A percentile compares a stretch with the other conserved stretches of the same genome.
Conservation (phyloP, 2,888 invertebrate genomes). For the Ectropis crepuscularia region DNA sequence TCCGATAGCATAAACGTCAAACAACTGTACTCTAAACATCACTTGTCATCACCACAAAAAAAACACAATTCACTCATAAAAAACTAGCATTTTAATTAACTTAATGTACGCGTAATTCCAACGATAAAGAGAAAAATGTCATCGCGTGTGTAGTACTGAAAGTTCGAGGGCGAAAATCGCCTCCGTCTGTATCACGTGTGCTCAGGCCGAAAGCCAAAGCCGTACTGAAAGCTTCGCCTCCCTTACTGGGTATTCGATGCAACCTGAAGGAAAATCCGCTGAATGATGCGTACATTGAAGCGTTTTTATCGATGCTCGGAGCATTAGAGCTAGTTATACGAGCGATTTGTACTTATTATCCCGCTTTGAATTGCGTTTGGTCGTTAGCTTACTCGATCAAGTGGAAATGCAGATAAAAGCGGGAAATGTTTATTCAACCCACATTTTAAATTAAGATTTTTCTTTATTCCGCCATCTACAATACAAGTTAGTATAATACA, state of each 20-base stretch:
- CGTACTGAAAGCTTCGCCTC: conserved; percentile 58
- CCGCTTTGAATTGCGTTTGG: conserved; percentile 13
- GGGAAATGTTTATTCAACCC: conserved; percentile 10
- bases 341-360: conserved; percentile 19
- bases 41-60: conserved; percentile 45
- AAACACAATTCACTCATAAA: conserved; percentile 41
- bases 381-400: conserved; percentile 8
- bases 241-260: conserved; percentile 28
- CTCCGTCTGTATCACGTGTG: conserved; percentile 52
- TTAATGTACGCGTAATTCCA: conserved; percentile 14
- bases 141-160: conserved; percentile 53
- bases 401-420: conserved; percentile 17
- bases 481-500: too few relatives aligned
- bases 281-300: conserved; percentile 36
- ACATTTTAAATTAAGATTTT: conserved; percentile 7
- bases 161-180: conserved; percentile 66
- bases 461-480: too few relatives aligned
- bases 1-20: conserved; percentile 40
- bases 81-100: conserved; percentile 15
- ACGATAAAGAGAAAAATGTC: conserved; percentile 12
- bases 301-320: conserved; percentile 23
- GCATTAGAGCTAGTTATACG: conserved; percentile 23
- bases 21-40: conserved; percentile 50
- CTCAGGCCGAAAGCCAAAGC: conserved; percentile 67
- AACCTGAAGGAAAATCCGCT: conserved; percentile 40